Evolutionary conservation across 1,140 invertebrate genomes (phyloP).

Genomic region (Mercenaria mercenaria): DNA sequence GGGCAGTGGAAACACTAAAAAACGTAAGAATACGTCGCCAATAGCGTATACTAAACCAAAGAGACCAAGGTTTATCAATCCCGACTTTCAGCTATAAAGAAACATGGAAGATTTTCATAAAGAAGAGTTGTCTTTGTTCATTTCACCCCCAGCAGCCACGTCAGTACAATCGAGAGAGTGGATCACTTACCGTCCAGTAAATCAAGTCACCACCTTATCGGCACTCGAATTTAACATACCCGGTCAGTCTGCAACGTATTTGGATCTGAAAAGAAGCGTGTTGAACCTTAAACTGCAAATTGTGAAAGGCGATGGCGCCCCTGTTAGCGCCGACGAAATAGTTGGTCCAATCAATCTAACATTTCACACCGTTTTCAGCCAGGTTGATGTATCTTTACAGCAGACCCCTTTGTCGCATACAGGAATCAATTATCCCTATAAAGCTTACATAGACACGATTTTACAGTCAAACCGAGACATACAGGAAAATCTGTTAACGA

Average conservation of each 20-base stretch:
- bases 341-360: slow-evolving; percentile 22
- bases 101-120: neutral
- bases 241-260: slow-evolving; percentile 17
- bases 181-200: slow-evolving; percentile 59
- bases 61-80: neutral
- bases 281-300: slow-evolving; percentile 51
- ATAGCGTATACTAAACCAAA: neutral
- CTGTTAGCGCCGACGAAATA: neutral
- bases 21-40: neutral
- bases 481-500: neutral
- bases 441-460: slow-evolving; percentile 67
- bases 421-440: slow-evolving; percentile 63
- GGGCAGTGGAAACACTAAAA: neutral
- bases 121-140: slow-evolving; percentile 56
- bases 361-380: slow-evolving; percentile 41
- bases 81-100: neutral
- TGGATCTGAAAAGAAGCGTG: slow-evolving; percentile 39
- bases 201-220: slow-evolving; percentile 27
- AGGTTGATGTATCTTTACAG: slow-evolving; percentile 45
- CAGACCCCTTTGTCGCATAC: slow-evolving; percentile 41
- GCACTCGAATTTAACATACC: slow-evolving; percentile 52
- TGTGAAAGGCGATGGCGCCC: neutral
- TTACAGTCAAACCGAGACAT: neutral
- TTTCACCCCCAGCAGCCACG: slow-evolving; percentile 20
- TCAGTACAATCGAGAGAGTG: slow-evolving; percentile 39